phyloP scores from a whole-genome alignment of 53 echinoderm and acorn worm species.

The Mesocentrotus franciscanus region DNA sequence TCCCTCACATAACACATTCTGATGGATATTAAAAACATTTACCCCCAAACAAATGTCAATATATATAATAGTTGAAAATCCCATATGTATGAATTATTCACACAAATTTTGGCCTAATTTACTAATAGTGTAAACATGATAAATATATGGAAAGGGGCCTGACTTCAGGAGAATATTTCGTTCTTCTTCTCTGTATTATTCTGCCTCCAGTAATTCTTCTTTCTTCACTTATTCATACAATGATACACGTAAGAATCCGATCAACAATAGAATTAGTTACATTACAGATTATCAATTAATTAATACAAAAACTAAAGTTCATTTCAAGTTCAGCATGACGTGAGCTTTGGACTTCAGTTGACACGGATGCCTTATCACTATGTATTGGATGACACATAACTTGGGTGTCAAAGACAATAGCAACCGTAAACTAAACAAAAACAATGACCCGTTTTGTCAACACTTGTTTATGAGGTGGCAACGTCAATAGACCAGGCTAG shows the following conservation, averaged over 20 bases:
- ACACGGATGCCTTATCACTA: neutral
- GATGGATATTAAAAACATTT: too few relatives aligned
- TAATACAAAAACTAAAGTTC: neutral
- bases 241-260: neutral
- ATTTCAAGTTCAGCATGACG: constrained; percentile 3
- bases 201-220: neutral
- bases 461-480: constrained; percentile 47
- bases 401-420: constrained; percentile 5
- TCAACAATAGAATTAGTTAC: neutral
- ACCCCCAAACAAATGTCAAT: too few relatives aligned
- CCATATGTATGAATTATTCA: too few relatives aligned
- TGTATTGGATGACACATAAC: neutral
- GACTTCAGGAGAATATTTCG: too few relatives aligned
- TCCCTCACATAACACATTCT: too few relatives aligned
- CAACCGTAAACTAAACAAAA: constrained; percentile 1
- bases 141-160: too few relatives aligned
- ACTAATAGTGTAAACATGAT: too few relatives aligned
- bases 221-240: neutral
- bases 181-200: too few relatives aligned
- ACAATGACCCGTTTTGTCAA: constrained; percentile 44
- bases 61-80: too few relatives aligned
- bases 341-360: neutral
- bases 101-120: too few relatives aligned
- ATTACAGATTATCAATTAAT: neutral
- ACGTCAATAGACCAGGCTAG: neutral